Evolutionary conservation across 35 echinoderm and acorn worm species (phyloP).

Genomic region (Patiria miniata): DNA sequence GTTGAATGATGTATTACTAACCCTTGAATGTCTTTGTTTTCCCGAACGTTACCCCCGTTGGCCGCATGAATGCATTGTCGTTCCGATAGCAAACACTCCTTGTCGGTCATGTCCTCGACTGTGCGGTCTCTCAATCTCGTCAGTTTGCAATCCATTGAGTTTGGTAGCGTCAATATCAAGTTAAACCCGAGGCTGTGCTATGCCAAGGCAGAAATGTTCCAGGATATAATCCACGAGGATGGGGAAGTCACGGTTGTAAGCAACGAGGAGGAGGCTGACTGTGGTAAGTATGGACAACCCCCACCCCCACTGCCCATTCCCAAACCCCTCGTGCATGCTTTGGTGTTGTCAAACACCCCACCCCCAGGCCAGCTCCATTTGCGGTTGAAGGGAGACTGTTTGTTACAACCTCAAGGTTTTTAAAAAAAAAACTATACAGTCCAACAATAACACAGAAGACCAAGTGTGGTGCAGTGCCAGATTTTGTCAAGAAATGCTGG

Average conservation of each 20-base stretch:
- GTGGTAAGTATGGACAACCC: conserved; percentile 19
- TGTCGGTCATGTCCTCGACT: not conserved
- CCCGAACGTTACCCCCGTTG: too few relatives aligned
- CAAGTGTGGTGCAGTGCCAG: too few relatives aligned
- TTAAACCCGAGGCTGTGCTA: not conserved
- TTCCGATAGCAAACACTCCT: not conserved
- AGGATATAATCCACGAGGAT: not conserved
- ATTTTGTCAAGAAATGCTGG: too few relatives aligned
- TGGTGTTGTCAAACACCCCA: too few relatives aligned
- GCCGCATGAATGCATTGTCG: not conserved
- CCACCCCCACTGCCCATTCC: not conserved
- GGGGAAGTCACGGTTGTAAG: not conserved
- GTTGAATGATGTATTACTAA: not conserved
- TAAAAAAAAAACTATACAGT: too few relatives aligned
- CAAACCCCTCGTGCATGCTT: not conserved
- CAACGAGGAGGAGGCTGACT: not conserved
- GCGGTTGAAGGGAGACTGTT: too few relatives aligned
- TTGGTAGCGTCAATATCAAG: not conserved
- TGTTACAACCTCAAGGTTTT: too few relatives aligned
- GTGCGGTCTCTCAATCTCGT: not conserved
- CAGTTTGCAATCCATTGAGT: not conserved
- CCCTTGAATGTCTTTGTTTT: not conserved
- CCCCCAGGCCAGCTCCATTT: too few relatives aligned
- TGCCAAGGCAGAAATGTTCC: not conserved
- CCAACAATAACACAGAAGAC: too few relatives aligned